Evolutionary conservation across 2,113 vertebrate species (phyloP).

Genomic region (Nothoprocta perdicaria): DNA sequence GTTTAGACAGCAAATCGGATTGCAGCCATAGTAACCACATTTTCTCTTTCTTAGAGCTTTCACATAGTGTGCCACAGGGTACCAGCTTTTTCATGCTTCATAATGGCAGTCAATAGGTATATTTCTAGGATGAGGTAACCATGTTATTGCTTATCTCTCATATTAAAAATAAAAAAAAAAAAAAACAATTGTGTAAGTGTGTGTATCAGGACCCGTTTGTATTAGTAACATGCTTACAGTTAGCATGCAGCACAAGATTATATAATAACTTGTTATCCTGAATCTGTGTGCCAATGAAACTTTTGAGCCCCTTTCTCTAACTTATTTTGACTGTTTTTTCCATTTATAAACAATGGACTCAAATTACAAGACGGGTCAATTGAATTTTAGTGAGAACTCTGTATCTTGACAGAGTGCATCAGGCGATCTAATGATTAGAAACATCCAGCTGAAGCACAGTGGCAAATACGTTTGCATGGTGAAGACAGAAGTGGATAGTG

Average conservation of each 20-base stretch:
- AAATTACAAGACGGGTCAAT: neutral
- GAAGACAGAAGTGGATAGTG: constrained; percentile 90
- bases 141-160: neutral
- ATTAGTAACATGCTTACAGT: neutral
- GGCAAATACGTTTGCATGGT: constrained; percentile 92
- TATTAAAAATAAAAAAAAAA: neutral
- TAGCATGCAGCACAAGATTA: neutral
- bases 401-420: constrained; percentile 81
- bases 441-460: constrained; percentile 92
- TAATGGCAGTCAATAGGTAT: neutral
- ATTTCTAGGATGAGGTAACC: fast-evolving
- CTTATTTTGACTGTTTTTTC: neutral
- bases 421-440: constrained; percentile 94
- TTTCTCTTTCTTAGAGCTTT: neutral
- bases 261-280: neutral
- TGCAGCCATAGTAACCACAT: neutral
- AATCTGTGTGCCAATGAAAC: fast-evolving
- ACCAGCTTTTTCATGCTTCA: neutral
- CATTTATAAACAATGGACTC: neutral
- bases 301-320: neutral
- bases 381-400: neutral
- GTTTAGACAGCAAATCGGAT: neutral
- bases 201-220: no score
- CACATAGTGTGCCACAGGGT: neutral
- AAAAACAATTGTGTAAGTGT: no score